These are phyloP conservation scores for Drosophila subobscura DNA, from an alignment of 1,140 invertebrate species.

Conservation along the genomic window DNA sequence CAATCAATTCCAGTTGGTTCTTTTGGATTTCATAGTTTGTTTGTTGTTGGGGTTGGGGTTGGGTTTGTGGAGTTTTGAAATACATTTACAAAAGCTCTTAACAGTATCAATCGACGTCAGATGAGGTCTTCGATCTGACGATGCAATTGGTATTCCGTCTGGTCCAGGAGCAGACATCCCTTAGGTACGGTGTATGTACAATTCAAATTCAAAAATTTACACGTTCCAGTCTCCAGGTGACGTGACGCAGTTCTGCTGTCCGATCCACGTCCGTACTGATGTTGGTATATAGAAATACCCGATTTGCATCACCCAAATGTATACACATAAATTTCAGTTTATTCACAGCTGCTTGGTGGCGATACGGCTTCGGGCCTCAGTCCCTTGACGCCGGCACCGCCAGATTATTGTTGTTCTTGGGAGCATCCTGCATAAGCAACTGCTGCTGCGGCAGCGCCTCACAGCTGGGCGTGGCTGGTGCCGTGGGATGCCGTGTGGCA, in stretches of 20 bases:
- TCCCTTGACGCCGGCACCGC: constrained; percentile 39
- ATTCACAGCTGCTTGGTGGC: constrained; percentile 66
- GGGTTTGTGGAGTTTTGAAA: constrained; percentile 17
- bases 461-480: constrained; percentile 64
- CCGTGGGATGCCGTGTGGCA: constrained; percentile 35
- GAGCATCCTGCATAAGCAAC: constrained; percentile 1
- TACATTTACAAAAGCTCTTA: constrained; percentile 55
- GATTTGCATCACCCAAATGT: constrained; percentile 47
- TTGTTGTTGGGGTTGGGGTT: constrained; percentile 20
- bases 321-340: constrained; percentile 36
- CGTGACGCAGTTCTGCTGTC: constrained; percentile 20
- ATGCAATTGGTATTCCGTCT: constrained; percentile 38
- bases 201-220: constrained; percentile 31
- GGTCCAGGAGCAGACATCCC: constrained; percentile 6
- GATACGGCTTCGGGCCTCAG: constrained; percentile 40
- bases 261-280: background rate
- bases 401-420: constrained; percentile 43
- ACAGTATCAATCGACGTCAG: background rate
- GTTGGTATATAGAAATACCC: constrained; percentile 42
- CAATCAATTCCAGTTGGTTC: constrained; percentile 9
- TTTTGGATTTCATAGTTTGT: constrained; percentile 29
- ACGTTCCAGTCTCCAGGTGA: constrained; percentile 17
- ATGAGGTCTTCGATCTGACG: constrained; percentile 8
- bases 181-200: constrained; percentile 69
- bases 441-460: constrained; percentile 39